A percentile compares a stretch with the other conserved stretches of the same genome.
phyloP scores from a whole-genome alignment of 2,797 vertebrate genomes.

The Xerus rutilus region DNA sequence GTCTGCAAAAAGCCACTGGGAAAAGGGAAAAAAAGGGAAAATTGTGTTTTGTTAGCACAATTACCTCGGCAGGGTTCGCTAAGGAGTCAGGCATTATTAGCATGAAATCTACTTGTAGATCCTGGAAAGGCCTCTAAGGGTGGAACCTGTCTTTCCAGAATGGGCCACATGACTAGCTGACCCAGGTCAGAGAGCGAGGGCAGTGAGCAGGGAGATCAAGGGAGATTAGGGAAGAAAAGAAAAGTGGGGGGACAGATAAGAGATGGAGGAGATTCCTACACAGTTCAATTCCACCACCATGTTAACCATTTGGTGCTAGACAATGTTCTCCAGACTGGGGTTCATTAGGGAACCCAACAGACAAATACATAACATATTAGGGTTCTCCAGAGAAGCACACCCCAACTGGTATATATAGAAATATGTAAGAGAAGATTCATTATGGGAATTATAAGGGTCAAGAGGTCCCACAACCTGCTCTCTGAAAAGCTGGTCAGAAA shows the following conservation, averaged over 20 bases:
- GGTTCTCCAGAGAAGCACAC: too few relatives aligned
- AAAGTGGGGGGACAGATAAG: too few relatives aligned
- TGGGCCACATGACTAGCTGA: neutral
- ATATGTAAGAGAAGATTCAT: neutral
- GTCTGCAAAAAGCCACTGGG: neutral
- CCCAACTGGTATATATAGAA: too few relatives aligned
- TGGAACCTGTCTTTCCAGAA: neutral
- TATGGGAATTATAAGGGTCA: neutral
- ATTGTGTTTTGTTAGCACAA: neutral
- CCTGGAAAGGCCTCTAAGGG: neutral
- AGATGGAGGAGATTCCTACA: neutral
- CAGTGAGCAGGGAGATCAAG: neutral
- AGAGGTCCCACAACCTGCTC: neutral
- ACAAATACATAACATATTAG: neutral
- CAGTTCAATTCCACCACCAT: too few relatives aligned
- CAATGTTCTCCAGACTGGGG: neutral
- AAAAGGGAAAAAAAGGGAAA: neutral
- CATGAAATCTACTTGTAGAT: neutral
- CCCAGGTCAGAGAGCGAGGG: neutral
- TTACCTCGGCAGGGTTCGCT: neutral
- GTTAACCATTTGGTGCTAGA: neutral
- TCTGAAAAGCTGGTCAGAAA: neutral
- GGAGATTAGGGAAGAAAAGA: neutral
- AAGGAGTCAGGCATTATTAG: neutral
- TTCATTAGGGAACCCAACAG: neutral